phyloP scores from a whole-genome alignment of 2,797 vertebrate genomes.

The Acipenser oxyrinchus region DNA sequence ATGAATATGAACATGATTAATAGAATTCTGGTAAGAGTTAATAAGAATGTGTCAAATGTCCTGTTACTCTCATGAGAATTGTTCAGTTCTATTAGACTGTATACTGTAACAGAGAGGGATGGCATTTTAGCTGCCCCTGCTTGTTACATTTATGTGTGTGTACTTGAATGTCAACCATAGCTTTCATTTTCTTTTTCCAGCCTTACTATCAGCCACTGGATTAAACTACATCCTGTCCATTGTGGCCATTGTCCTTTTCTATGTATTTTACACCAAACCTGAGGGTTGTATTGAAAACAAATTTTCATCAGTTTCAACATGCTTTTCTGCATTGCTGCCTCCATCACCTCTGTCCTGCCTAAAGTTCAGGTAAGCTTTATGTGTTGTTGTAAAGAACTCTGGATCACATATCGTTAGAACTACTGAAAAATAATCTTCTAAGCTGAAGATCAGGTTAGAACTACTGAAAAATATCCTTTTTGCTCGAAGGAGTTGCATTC shows the following conservation, averaged over 20 bases:
- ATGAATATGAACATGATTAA: too few relatives aligned
- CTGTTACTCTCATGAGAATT: too few relatives aligned
- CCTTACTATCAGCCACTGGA: constrained; percentile 61
- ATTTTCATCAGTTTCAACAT: constrained; percentile 84
- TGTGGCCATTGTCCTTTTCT: constrained; percentile 55
- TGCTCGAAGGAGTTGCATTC: too few relatives aligned
- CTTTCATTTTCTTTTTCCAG: constrained; percentile 42
- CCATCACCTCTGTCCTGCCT: constrained; percentile 67
- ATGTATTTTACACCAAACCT: constrained; percentile 68
- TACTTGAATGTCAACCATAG: constrained; percentile 10
- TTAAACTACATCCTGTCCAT: constrained; percentile 67
- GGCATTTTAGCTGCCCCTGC: neutral
- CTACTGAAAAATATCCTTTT: too few relatives aligned
- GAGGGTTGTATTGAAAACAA: constrained; percentile 77
- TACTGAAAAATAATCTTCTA: too few relatives aligned
- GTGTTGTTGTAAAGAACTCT: too few relatives aligned
- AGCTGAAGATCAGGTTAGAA: too few relatives aligned
- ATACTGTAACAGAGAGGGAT: too few relatives aligned
- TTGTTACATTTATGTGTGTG: neutral
- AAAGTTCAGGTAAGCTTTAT: constrained; percentile 76
- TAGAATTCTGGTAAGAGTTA: too few relatives aligned
- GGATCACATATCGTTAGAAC: too few relatives aligned
- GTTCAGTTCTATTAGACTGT: too few relatives aligned
- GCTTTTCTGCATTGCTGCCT: constrained; percentile 67
- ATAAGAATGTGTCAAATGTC: too few relatives aligned